Percentiles rank a stretch among this genome's conserved stretches.
Evolutionary conservation across 2,888 invertebrate genomes (phyloP).

Genomic region (Caenorhabditis afra): DNA sequence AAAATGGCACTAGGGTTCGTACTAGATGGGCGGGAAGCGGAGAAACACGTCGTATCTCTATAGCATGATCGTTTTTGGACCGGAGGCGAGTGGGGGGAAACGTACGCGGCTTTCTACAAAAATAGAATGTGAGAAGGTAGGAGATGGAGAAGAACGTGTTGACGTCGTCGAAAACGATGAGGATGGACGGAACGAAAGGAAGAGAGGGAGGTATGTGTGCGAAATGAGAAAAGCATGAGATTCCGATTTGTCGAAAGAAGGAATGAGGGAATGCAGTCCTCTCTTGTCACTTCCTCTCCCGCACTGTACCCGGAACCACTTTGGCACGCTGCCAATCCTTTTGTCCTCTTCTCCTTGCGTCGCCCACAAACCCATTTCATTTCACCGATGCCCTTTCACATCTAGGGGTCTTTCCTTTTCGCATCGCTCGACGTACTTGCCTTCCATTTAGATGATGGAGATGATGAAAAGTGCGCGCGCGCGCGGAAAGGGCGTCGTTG

Average conservation of each 20-base stretch:
- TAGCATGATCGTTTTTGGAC: conserved; percentile 32
- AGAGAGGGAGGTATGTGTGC: neutral
- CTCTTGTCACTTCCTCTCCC: neutral
- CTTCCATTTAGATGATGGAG: conserved; percentile 1
- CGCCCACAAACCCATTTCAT: conserved; percentile 1
- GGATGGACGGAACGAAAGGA: neutral
- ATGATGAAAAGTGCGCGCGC: conserved; percentile 24
- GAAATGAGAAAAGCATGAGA: too few relatives aligned
- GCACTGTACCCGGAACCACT: conserved; percentile 18
- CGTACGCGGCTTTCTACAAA: conserved; percentile 3
- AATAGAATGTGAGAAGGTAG: conserved; percentile 13
- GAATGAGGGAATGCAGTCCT: conserved; percentile 23
- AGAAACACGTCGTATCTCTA: conserved; percentile 27
- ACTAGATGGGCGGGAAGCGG: conserved; percentile 32
- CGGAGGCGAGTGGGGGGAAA: neutral
- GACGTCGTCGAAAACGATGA: neutral
- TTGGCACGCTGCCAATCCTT: conserved; percentile 19
- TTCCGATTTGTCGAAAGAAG: neutral
- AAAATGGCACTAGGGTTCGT: conserved; percentile 53
- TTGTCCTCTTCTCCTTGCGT: neutral
- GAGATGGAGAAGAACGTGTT: neutral
- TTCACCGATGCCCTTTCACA: conserved; percentile 1
- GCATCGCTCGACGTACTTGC: neutral
- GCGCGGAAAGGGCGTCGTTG: conserved; percentile 30
- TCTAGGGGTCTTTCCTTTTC: neutral